A percentile compares a stretch with the other conserved stretches of the same genome.
Conservation (phyloP, 2,113 vertebrate genomes). For the Laticauda laticaudata region DNA sequence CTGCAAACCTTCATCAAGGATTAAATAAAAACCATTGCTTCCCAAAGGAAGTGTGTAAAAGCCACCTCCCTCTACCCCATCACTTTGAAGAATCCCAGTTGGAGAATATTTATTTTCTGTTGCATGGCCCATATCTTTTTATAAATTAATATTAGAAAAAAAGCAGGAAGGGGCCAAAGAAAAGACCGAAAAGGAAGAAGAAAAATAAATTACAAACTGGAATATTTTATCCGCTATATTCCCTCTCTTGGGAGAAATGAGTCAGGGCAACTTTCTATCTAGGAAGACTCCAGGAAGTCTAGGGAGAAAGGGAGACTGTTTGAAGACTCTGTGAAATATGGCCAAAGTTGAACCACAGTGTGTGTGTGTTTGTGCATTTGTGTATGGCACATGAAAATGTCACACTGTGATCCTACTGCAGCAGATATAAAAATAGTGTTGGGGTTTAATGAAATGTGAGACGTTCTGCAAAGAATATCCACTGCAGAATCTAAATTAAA, state of each 20-base stretch:
- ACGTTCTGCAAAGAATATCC: not conserved
- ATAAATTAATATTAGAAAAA: not conserved
- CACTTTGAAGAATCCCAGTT: not conserved
- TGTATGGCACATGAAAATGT: not conserved
- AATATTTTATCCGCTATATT: constrained; percentile 55
- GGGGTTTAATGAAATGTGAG: not conserved
- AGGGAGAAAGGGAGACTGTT: constrained; percentile 31
- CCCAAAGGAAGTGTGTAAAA: not conserved
- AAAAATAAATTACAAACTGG: constrained; percentile 56
- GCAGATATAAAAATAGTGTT: not conserved
- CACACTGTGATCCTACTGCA: not conserved
- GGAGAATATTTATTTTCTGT: constrained; percentile 8
- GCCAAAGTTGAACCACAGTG: constrained; percentile 11
- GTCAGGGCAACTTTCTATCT: constrained; percentile 38
- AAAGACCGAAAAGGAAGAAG: not conserved
- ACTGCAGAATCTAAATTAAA: not conserved
- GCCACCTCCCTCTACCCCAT: no score
- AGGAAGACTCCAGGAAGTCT: constrained; percentile 66
- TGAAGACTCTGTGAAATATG: constrained; percentile 50
- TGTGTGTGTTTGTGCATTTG: not conserved
- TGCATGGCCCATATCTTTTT: not conserved
- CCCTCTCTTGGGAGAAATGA: constrained; percentile 61
- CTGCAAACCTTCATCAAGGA: not conserved
- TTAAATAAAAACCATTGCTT: not conserved
- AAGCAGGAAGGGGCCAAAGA: not conserved